A percentile compares a stretch with the other conserved stretches of the same genome.
phyloP scores from a whole-genome alignment of 1,140 invertebrate species.

The Pentalonia nigronervosa region DNA sequence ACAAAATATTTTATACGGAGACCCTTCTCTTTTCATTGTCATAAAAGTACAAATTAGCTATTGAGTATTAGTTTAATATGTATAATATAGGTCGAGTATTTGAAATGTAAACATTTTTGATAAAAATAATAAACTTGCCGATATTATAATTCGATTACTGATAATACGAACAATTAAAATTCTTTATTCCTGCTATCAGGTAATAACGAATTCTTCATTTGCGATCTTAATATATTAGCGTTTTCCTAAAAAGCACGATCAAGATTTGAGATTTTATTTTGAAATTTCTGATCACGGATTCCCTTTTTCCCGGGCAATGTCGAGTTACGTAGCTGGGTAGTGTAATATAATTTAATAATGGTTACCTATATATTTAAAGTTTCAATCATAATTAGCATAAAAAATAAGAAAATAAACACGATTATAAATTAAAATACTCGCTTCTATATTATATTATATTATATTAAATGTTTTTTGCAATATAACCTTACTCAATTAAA shows the following conservation, averaged over 20 bases:
- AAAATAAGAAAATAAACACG: neutral
- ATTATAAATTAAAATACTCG: neutral
- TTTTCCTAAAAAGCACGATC: neutral
- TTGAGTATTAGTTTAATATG: neutral
- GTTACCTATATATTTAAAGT: neutral
- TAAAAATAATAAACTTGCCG: no score
- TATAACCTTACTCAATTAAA: neutral
- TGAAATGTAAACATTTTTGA: no score
- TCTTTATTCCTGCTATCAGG: neutral
- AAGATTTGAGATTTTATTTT: no score
- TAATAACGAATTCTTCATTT: no score
- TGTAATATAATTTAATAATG: neutral
- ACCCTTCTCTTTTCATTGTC: conserved; percentile 25
- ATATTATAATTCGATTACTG: no score
- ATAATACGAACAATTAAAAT: no score
- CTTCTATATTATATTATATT: neutral
- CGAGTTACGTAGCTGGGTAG: neutral
- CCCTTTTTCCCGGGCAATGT: neutral
- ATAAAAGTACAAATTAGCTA: neutral
- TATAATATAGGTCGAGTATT: no score
- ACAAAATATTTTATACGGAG: neutral
- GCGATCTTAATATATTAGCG: no score
- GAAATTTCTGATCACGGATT: no score
- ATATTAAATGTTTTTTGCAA: neutral
- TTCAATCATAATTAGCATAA: neutral